A percentile compares a stretch with the other conserved stretches of the same genome.
These are phyloP conservation scores for Pachymerium ferrugineum DNA, from an alignment of 2,888 invertebrate species.

Conservation along the genomic window DNA sequence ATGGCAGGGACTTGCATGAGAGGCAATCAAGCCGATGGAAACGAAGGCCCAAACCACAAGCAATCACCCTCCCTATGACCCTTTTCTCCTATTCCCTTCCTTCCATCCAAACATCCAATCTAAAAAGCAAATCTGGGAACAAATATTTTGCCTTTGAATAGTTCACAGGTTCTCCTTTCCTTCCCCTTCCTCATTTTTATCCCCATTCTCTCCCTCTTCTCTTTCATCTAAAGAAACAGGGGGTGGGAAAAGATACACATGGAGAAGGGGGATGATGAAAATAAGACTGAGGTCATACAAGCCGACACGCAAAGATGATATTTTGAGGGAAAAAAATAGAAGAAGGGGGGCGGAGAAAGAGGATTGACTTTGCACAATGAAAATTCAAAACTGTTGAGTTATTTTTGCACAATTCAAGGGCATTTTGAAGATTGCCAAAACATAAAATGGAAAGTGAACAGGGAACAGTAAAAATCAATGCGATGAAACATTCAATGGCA, in stretches of 20 bases:
- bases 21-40: slow-evolving; percentile 24
- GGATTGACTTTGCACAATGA: neutral
- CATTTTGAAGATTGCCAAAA: neutral
- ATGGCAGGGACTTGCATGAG: slow-evolving; percentile 6
- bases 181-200: neutral
- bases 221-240: neutral
- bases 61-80: slow-evolving; percentile 8
- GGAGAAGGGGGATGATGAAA: neutral
- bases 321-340: neutral
- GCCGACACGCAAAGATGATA: neutral
- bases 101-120: slow-evolving; percentile 24
- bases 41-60: slow-evolving; percentile 1
- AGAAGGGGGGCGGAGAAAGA: too few species aligned
- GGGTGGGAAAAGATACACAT: neutral
- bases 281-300: neutral
- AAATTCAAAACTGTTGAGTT: too few species aligned
- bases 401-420: too few species aligned
- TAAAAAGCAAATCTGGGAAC: slow-evolving; percentile 20
- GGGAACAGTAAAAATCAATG: neutral
- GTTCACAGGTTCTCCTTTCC: slow-evolving; percentile 18
- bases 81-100: slow-evolving; percentile 1
- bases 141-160: slow-evolving; percentile 16
- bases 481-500: slow-evolving; percentile 16
- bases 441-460: neutral
- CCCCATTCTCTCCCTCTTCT: neutral